These are phyloP conservation scores for Drosophila chauvacae DNA, from an alignment of 1,140 invertebrate genomes.

Conservation along the genomic window DNA sequence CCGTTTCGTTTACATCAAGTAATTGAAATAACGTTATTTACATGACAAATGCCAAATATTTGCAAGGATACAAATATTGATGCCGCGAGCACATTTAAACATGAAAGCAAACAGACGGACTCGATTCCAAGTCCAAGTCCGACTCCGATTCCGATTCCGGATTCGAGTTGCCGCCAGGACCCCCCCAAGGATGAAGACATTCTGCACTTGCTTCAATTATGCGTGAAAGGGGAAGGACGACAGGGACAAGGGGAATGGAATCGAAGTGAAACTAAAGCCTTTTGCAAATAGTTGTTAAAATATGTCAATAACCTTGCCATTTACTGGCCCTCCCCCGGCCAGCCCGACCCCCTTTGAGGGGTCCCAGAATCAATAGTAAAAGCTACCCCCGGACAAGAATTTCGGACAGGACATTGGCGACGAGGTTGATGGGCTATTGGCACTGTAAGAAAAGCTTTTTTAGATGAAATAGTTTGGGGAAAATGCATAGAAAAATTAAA, in stretches of 20 bases:
- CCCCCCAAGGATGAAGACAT: slow-evolving; percentile 64
- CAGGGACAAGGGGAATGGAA: slow-evolving; percentile 43
- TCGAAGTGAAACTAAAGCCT: slow-evolving; percentile 82
- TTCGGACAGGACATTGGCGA: slow-evolving; percentile 58
- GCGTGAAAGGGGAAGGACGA: slow-evolving; percentile 31
- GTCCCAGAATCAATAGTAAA: slow-evolving; percentile 60
- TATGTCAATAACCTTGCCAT: slow-evolving; percentile 79
- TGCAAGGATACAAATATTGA: slow-evolving; percentile 77
- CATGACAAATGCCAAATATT: slow-evolving; percentile 78
- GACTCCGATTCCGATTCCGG: slow-evolving; percentile 1
- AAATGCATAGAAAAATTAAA: neutral
- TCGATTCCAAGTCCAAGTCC: neutral
- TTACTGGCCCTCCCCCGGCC: slow-evolving; percentile 33
- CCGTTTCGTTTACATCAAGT: slow-evolving; percentile 58
- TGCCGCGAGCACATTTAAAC: slow-evolving; percentile 74
- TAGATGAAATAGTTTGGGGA: too few relatives aligned
- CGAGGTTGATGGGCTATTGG: slow-evolving; percentile 12
- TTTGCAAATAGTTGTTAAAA: slow-evolving; percentile 82
- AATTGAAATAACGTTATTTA: slow-evolving; percentile 81
- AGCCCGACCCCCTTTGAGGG: neutral
- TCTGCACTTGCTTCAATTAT: slow-evolving; percentile 81
- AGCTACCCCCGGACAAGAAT: slow-evolving; percentile 56
- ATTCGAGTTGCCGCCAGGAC: slow-evolving; percentile 20
- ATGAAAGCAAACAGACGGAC: slow-evolving; percentile 61
- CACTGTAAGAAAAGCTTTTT: slow-evolving; percentile 2